Evolutionary conservation across 2,888 invertebrate species (phyloP).

Genomic region (Cabera pusaria): DNA sequence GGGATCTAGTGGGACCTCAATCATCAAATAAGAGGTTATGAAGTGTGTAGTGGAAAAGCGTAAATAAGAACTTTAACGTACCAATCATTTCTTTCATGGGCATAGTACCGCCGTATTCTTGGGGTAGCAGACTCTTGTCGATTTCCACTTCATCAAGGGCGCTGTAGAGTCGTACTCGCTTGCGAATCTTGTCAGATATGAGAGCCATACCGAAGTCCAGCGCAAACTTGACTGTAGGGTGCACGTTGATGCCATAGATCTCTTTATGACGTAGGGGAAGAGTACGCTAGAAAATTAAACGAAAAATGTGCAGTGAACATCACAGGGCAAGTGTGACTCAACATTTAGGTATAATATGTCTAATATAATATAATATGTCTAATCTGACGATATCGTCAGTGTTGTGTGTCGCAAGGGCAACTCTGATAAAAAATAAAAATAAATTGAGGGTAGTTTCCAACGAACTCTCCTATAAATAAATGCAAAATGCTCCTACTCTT

Average conservation of each 20-base stretch:
- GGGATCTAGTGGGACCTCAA: no score
- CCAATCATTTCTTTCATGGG: conserved; percentile 93
- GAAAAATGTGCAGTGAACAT: no score
- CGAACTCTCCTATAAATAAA: no score
- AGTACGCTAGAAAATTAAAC: conserved; percentile 81
- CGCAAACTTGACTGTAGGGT: conserved; percentile 89
- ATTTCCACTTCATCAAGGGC: conserved; percentile 84
- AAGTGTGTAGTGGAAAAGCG: neutral
- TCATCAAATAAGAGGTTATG: no score
- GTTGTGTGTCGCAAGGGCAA: no score
- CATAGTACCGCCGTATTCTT: conserved; percentile 92
- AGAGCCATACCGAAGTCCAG: conserved; percentile 90
- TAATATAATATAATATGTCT: no score
- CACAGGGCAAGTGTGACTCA: no score
- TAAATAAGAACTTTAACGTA: conserved; percentile 60
- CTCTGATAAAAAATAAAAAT: no score
- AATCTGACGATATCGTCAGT: no score
- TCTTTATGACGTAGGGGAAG: conserved; percentile 91
- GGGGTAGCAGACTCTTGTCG: conserved; percentile 86
- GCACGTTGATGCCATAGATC: conserved; percentile 89
- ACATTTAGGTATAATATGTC: no score
- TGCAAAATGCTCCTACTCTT: no score
- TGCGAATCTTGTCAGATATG: conserved; percentile 90
- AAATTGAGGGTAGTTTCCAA: no score
- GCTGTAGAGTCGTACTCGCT: conserved; percentile 86